Percentiles rank a stretch among this genome's conserved stretches.
Conservation (phyloP, 2,888 invertebrate genomes). For the Lasioglossum marginatum region DNA sequence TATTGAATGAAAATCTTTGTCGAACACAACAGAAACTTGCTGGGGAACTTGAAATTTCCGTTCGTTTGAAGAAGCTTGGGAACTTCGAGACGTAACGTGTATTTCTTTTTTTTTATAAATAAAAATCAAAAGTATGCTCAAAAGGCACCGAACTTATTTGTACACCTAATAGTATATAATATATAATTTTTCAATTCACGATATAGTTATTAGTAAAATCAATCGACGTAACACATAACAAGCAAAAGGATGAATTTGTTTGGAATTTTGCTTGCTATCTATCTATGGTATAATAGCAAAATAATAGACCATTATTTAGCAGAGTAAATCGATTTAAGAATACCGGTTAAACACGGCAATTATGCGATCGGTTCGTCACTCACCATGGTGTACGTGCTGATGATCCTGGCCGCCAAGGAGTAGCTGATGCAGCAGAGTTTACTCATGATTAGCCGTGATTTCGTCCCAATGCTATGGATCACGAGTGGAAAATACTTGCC, state of each 20-base stretch:
- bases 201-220: neutral
- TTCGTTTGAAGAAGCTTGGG: no score
- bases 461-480: slow-evolving; percentile 40
- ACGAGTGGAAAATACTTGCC: slow-evolving; percentile 40
- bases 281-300: neutral
- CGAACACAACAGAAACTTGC: no score
- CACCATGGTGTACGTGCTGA: slow-evolving; percentile 81
- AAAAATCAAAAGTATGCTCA: no score
- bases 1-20: no score
- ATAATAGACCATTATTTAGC: neutral
- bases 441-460: slow-evolving; percentile 66
- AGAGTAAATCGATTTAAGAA: neutral
- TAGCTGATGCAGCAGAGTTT: slow-evolving; percentile 77
- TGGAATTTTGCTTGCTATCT: neutral
- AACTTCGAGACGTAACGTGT: no score
- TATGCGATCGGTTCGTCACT: slow-evolving; percentile 58
- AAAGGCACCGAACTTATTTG: no score
- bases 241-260: neutral
- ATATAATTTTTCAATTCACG: neutral
- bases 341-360: slow-evolving; percentile 17
- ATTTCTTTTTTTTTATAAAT: no score
- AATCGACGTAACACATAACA: neutral
- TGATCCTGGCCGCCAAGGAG: slow-evolving; percentile 79
- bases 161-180: no score
- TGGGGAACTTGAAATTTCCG: no score